Base-by-base conservation (phyloP, 2,113 vertebrate species). In the Strix aluco region DNA sequence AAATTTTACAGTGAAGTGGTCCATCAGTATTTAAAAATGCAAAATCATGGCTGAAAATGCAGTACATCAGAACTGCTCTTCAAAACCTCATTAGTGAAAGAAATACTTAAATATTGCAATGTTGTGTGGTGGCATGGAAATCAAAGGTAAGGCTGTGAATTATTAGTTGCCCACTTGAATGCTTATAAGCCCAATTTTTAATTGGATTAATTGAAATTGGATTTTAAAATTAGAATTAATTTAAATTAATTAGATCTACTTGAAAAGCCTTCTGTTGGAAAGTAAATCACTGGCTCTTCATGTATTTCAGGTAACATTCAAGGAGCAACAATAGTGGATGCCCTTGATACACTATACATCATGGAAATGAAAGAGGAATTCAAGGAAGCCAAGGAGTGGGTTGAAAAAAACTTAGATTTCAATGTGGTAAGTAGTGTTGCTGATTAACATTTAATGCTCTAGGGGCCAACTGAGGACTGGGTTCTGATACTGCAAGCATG, bases 291-390 rank as follows among this genome's bases (percentile, higher is more conserved):
- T 44, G 63, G 1, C 30, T 97, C 61, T 87, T 88, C 79, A 4
- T 87, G 19, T 96, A 62, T 97, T 98, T 90, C 92, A 99, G 99
- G 99, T 83, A 99, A 97, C 83, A 99, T 99, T 95, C 99, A 99
- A 97, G 99, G 99, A 98, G 99, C 99, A 47, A 99, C 99, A 34
- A 99, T 99, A 85, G 99, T 99, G 93, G 99, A 99, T 90, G 99
- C 99, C 67, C 98, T 99, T 96, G 99, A 99, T 96, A 99, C 99
- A 1, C 98, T 99, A 15, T 99, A 98, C 89, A 99, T 99, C 96
- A 99, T 99, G 99, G 99, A 99, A 94, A 99, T 99, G 99, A 99
- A 98, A 92, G 98, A 99, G 8, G 99, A 99, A 87, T 99, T 99
- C 91, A 98, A 99, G 54, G 98, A 98, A 82, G 99, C 99, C 59